These are phyloP conservation scores for Holocentrus rufus DNA, from an alignment of 2,797 vertebrate genomes.

Conservation along the genomic window DNA sequence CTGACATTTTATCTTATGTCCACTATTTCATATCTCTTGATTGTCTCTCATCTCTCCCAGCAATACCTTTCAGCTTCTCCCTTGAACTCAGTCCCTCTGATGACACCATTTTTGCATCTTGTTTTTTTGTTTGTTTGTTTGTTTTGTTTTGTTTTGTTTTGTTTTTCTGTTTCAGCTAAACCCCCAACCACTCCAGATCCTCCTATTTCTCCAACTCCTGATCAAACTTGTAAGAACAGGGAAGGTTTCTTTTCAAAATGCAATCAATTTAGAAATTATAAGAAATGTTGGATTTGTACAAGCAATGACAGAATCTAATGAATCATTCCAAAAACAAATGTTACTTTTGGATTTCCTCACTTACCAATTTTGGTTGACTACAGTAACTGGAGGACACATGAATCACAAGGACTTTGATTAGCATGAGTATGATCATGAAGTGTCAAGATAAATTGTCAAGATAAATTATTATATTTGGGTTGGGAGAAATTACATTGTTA, in stretches of 20 bases:
- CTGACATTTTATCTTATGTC: background rate
- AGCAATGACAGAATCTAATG: constrained; percentile 4
- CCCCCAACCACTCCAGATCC: constrained; percentile 43
- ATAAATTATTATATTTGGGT: background rate
- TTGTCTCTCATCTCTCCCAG: background rate
- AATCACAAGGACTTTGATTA: background rate
- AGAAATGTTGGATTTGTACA: background rate
- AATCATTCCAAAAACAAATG: background rate
- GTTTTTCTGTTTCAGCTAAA: constrained; percentile 60
- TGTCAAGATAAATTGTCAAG: background rate
- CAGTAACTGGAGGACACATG: too few relatives aligned
- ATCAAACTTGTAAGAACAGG: constrained; percentile 71
- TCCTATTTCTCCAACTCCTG: constrained; percentile 55
- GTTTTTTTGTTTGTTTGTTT: too few relatives aligned
- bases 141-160: constrained; percentile 7
- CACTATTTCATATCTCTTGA: background rate
- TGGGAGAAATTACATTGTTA: background rate
- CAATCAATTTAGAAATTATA: background rate
- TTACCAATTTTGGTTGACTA: too few relatives aligned
- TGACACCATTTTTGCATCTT: background rate
- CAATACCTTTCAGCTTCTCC: background rate
- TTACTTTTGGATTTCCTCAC: background rate
- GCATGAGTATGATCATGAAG: background rate
- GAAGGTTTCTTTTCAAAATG: constrained; percentile 3
- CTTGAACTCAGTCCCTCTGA: constrained; percentile 22